Percentiles rank a stretch among this genome's conserved stretches.
phyloP scores from a whole-genome alignment of 2,797 vertebrate species.

The Salarias fasciatus region DNA sequence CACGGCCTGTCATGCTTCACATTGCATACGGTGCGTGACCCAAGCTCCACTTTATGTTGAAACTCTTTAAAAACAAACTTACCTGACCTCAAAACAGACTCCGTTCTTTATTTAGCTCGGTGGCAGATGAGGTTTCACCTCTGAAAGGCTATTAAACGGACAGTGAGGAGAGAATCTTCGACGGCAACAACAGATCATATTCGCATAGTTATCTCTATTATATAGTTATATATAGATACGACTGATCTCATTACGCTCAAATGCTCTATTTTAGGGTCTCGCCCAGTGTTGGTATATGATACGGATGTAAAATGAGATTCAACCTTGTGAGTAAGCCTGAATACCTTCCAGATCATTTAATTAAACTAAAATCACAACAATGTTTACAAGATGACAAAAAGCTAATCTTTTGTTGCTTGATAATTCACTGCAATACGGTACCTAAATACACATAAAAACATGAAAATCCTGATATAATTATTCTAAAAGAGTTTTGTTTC shows the following conservation, averaged over 20 bases:
- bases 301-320: too few relatives aligned
- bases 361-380: too few relatives aligned
- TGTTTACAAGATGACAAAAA: too few relatives aligned
- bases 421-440: too few relatives aligned
- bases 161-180: neutral
- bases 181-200: conserved; percentile 1
- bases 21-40: conserved; percentile 31
- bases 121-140: conserved; percentile 24
- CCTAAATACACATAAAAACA: too few relatives aligned
- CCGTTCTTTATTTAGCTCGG: conserved; percentile 13
- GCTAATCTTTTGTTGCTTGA: too few relatives aligned
- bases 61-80: conserved; percentile 32
- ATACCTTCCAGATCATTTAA: too few relatives aligned
- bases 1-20: conserved; percentile 37
- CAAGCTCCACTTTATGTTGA: conserved; percentile 24
- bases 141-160: conserved; percentile 4
- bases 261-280: neutral
- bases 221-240: too few relatives aligned
- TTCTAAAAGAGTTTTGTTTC: too few relatives aligned
- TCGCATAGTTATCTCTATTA: neutral
- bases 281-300: too few relatives aligned
- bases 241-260: neutral
- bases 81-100: conserved; percentile 9
- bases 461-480: too few relatives aligned
- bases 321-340: too few relatives aligned